Base-by-base conservation (phyloP, 1,140 invertebrate species). In the Oppia nitens region DNA sequence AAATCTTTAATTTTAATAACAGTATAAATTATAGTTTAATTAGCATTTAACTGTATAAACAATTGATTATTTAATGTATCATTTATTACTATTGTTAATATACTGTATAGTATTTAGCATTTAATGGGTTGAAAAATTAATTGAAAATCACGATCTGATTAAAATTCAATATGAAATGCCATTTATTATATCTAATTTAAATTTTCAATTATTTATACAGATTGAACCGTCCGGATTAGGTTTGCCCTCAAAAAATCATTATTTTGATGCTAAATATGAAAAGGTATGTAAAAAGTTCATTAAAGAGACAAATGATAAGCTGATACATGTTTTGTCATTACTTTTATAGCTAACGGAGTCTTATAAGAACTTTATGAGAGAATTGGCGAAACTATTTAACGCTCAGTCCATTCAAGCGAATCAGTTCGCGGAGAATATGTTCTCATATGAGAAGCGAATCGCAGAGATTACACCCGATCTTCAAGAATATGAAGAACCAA, bases 381-480 rank as follows among this genome's bases (percentile, higher is more conserved):
- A 60, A 26, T 26, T 47, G 27, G 53, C 47, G 1, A 56, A 60
- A 48, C 28, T 60, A 14, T 60, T 60, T 40, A 25, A 49, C 24
- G 58, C n/a, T 14, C 60, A 32, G 12, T 32, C 58, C 45, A 21
- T 60, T 6, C 29, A 60, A 27, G 2, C 59, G 9, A 53, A 29
- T 51, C 51, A 60, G 48, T 60, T 60, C 26, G 73, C 74, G 9
- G 71, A 76, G 4, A 77, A 80, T 61, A 74, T 79, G 25, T 81
- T 77, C 64, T 70, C 70, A 48, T 80, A 78, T 65, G 79, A 82
- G 65, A 75, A 73, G 63, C 64, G 79, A 23, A 70, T 82, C 0
- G 79, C 79, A 2, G 76, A 78, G 65, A 74, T 77, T 50, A 74
- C 73, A 48, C 74, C 73, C 0, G 64, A 70, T 26, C 62, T 65